Evolutionary conservation across 2,888 invertebrate genomes (phyloP).

Genomic region (Epiperipatus broadwayi): DNA sequence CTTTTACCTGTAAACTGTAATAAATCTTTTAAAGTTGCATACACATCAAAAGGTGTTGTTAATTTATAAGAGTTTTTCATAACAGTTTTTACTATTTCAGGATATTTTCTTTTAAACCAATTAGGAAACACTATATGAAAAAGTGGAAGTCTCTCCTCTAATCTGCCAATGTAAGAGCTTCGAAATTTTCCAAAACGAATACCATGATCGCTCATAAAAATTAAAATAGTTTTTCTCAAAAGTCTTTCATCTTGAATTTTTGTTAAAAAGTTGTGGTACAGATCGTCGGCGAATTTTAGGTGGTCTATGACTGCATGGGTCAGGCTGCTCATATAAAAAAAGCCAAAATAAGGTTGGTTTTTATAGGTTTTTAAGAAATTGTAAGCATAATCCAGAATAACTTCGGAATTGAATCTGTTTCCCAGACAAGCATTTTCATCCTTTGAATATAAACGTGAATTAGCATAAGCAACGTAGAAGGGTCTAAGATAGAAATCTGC

Average conservation of each 20-base stretch:
- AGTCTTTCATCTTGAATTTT: slow-evolving; percentile 16
- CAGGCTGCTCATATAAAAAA: slow-evolving; percentile 63
- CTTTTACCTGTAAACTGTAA: slow-evolving; percentile 32
- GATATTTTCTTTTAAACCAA: slow-evolving; percentile 45
- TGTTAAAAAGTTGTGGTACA: slow-evolving; percentile 31
- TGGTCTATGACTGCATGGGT: slow-evolving; percentile 67
- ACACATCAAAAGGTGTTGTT: slow-evolving; percentile 65
- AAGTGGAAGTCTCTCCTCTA: slow-evolving; percentile 72
- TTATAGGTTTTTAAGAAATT: slow-evolving; percentile 42
- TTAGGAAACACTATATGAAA: slow-evolving; percentile 50
- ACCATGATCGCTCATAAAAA: slow-evolving; percentile 29
- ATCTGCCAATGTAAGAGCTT: slow-evolving; percentile 36
- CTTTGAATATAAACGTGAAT: slow-evolving; percentile 20
- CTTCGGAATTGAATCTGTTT: slow-evolving; percentile 44
- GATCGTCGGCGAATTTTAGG: slow-evolving; percentile 49
- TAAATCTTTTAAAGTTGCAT: slow-evolving; percentile 54
- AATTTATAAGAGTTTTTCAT: slow-evolving; percentile 44
- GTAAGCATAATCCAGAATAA: slow-evolving; percentile 47
- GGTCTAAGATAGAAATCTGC: slow-evolving; percentile 67
- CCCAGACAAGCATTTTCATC: no score
- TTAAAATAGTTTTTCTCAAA: slow-evolving; percentile 17
- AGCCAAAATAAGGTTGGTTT: slow-evolving; percentile 47
- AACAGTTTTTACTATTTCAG: slow-evolving; percentile 42
- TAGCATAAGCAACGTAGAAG: slow-evolving; percentile 38
- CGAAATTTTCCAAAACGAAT: slow-evolving; percentile 26